phyloP scores from a whole-genome alignment of 2,888 invertebrate genomes.

The Meloe dianella region DNA sequence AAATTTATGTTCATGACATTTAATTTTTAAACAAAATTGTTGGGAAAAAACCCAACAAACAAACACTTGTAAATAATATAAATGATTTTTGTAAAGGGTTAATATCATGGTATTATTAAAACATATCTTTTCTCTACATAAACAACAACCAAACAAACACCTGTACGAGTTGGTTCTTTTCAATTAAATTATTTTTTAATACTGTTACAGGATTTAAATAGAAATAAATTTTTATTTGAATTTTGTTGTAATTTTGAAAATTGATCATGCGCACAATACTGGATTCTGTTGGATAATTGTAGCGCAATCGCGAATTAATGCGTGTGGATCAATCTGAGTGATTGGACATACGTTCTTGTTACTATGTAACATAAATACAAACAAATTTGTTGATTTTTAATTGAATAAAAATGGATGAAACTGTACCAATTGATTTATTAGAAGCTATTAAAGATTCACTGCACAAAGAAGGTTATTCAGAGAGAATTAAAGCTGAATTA shows the following conservation, averaged over 20 bases:
- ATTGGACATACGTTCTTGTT: neutral
- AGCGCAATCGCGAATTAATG: too few species aligned
- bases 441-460: constrained; percentile 57
- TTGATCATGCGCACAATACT: neutral
- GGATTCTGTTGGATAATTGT: too few species aligned
- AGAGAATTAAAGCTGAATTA: constrained; percentile 56
- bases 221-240: neutral
- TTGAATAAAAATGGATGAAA: constrained; percentile 46
- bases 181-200: neutral
- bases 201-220: neutral
- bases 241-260: neutral
- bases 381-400: neutral
- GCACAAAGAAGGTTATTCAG: constrained; percentile 55
- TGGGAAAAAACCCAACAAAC: neutral
- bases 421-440: constrained; percentile 51
- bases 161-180: neutral
- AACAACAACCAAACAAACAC: neutral
- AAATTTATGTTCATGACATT: neutral
- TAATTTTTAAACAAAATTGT: neutral
- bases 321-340: too few species aligned
- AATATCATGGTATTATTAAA: neutral
- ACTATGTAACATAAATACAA: neutral
- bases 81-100: neutral
- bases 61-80: neutral
- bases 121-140: constrained; percentile 1